Evolutionary conservation across 2,888 invertebrate genomes (phyloP).

Genomic region (Oscheius myriophilus): DNA sequence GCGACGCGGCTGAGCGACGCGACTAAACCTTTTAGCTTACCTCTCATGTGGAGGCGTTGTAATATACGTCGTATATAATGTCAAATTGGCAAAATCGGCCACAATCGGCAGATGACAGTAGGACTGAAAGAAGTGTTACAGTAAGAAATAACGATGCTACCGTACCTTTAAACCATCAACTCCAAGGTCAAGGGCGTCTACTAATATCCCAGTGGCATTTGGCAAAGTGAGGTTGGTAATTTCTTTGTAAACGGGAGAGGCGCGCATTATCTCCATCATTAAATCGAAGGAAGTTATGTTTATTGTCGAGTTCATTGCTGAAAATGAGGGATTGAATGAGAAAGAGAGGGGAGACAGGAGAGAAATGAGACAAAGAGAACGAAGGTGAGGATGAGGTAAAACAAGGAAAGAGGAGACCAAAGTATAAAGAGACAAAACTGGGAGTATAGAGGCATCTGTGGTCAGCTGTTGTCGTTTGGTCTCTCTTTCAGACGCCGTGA

Average conservation of each 20-base stretch:
- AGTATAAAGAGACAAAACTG: too few species aligned
- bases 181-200: constrained; percentile 20
- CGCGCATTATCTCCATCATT: constrained; percentile 18
- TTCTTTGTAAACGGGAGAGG: constrained; percentile 19
- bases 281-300: constrained; percentile 7
- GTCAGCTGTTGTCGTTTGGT: too few species aligned
- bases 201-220: constrained; percentile 8
- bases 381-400: too few species aligned
- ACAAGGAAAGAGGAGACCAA: too few species aligned
- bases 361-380: too few species aligned
- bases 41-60: constrained; percentile 13
- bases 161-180: constrained; percentile 13
- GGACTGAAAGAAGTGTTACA: constrained; percentile 1
- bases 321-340: neutral
- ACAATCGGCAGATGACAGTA: constrained; percentile 25
- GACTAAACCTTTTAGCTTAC: too few species aligned
- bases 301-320: constrained; percentile 7
- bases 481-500: too few species aligned
- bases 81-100: constrained; percentile 30
- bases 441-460: too few species aligned
- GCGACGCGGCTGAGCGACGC: too few species aligned
- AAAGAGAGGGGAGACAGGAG: too few species aligned
- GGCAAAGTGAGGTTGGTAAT: constrained; percentile 17
- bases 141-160: neutral
- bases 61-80: constrained; percentile 7